Conservation (phyloP, 2,888 invertebrate genomes). For the Ichneumon xanthorius region DNA sequence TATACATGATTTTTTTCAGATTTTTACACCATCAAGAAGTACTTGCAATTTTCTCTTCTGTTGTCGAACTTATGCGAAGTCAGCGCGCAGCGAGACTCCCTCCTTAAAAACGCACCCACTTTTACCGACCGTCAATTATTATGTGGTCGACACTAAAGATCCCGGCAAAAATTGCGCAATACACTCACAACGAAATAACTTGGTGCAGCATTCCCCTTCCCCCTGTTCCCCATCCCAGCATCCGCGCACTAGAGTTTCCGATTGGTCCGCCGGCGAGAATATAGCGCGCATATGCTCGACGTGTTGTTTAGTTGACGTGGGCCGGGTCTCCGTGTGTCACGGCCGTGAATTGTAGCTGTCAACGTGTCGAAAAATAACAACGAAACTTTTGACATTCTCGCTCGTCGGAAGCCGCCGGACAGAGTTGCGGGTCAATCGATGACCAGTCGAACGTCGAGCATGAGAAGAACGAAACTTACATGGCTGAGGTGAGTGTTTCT, state of each 20-base stretch:
- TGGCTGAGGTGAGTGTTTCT: constrained; percentile 40
- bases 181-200: too few species aligned
- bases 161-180: too few species aligned
- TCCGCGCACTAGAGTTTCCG: neutral
- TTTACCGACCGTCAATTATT: too few species aligned
- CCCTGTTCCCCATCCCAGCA: too few species aligned
- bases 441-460: constrained; percentile 39
- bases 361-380: constrained; percentile 11
- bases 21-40: too few species aligned
- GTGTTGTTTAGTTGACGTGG: constrained; percentile 62
- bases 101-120: too few species aligned
- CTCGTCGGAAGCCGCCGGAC: neutral
- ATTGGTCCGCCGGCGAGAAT: neutral
- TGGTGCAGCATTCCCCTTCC: too few species aligned
- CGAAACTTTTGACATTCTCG: neutral
- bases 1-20: too few species aligned
- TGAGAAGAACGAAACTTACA: constrained; percentile 60
- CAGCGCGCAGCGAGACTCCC: too few species aligned
- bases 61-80: too few species aligned
- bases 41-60: too few species aligned
- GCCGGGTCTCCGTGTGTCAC: constrained; percentile 44
- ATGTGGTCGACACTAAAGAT: too few species aligned
- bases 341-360: constrained; percentile 39
- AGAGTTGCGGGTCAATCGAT: constrained; percentile 1
- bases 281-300: constrained; percentile 25